Evolutionary conservation across 2,797 vertebrate genomes (phyloP), one percentile per base, ranked within the genome.

Genomic region (Brachymystax lenok): DNA sequence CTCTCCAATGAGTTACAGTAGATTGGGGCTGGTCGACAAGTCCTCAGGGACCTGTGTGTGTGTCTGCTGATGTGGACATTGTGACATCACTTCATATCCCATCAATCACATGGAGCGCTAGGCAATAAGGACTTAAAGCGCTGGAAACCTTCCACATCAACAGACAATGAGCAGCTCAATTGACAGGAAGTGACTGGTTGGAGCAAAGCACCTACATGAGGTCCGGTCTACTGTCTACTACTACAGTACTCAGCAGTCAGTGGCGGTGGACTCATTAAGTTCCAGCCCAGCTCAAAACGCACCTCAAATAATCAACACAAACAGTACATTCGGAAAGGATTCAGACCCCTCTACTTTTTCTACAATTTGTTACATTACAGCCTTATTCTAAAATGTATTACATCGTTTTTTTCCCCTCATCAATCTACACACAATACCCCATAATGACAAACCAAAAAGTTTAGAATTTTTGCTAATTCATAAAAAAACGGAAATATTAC

Each of bases 131-230:
- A 27, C 27, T 27, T 33, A 21, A 69, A n/a, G 64, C 79, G 74
- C 76, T 75, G 16, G 46, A n/a, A 74, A 69, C 79, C 69, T 78
- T 81, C 78, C 77, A 78, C 88, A 73, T 79, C 80, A 80, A 28
- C 77, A 69, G 81, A 79, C 80, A 54, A 85, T 84, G 77, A 87
- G 77, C 83, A 21, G 78, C 80, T 87, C 59, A 64, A 81, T 73
- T 83, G 86, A 80, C 52, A 81, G 76, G 80, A 86, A 79, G 73
- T 66, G 73, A 88, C 83, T 71, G 74, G 77, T 80, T 76, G 70
- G 75, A 51, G 73, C 28, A 30, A 52, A 50, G 67, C 40, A 2
- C 19, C 17, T 59, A 6, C 54, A 21, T n/a, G 17, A 21, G 17
- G 17, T n/a, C 17, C 1, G 1, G n/a, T 19, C 17, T n/a, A 5